phyloP scores from a whole-genome alignment of 2,888 invertebrate species.

The Lingula anatina region DNA sequence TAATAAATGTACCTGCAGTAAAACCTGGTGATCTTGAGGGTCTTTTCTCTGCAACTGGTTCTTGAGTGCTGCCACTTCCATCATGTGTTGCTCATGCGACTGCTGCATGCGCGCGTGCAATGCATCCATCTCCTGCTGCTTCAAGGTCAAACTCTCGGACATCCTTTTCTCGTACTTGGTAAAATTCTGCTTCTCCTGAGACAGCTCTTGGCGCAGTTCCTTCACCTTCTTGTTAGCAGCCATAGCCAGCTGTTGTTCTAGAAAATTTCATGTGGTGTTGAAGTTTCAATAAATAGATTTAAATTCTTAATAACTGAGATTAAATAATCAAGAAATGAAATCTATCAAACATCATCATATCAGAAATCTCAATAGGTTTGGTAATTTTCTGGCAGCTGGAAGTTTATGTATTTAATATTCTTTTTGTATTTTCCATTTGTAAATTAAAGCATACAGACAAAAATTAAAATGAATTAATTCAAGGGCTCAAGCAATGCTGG shows the following conservation, averaged over 20 bases:
- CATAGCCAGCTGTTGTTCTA: slow-evolving; percentile 56
- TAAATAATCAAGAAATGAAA: no score
- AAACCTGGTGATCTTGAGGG: slow-evolving; percentile 13
- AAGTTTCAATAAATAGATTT: no score
- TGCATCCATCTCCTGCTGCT: slow-evolving; percentile 62
- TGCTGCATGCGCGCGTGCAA: slow-evolving; percentile 62
- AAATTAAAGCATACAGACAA: no score
- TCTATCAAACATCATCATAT: no score
- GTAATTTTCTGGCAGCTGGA: no score
- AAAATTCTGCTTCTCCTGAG: slow-evolving; percentile 63
- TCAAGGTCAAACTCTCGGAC: slow-evolving; percentile 58
- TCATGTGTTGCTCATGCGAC: slow-evolving; percentile 56
- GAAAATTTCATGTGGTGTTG: no score
- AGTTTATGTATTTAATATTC: no score
- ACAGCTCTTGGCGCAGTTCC: slow-evolving; percentile 69
- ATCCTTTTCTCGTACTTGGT: slow-evolving; percentile 57
- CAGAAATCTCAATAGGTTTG: no score
- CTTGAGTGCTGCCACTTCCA: slow-evolving; percentile 58
- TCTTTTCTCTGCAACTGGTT: slow-evolving; percentile 26
- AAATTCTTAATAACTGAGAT: no score
- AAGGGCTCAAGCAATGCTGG: no score
- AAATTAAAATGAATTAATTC: no score
- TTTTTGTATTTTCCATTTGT: no score
- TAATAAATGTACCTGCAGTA: slow-evolving; percentile 20
- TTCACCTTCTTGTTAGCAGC: slow-evolving; percentile 74